phyloP scores from a whole-genome alignment of 2,797 vertebrate species.

The Echiichthys vipera region DNA sequence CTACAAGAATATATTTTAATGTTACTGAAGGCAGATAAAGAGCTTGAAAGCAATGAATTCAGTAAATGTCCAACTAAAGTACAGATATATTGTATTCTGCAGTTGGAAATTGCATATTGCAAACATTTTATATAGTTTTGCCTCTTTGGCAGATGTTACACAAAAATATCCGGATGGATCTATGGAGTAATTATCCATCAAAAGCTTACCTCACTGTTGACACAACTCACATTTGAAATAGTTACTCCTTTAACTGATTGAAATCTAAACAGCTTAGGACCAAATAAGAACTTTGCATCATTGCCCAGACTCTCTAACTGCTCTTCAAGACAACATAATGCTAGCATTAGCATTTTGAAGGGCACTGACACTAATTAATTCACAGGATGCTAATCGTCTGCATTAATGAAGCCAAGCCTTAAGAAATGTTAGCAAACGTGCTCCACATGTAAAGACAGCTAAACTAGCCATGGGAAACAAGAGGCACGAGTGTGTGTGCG shows the following conservation, averaged over 20 bases:
- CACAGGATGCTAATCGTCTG: slow-evolving; percentile 85
- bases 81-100: background rate
- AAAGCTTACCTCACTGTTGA: slow-evolving; percentile 12
- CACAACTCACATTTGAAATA: slow-evolving; percentile 38
- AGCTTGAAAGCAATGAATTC: background rate
- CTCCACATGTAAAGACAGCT: slow-evolving; percentile 81
- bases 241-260: slow-evolving; percentile 36
- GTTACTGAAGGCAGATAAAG: background rate
- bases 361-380: slow-evolving; percentile 87
- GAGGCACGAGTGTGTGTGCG: slow-evolving; percentile 37
- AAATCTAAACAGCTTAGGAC: slow-evolving; percentile 62
- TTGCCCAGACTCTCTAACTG: slow-evolving; percentile 65
- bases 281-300: slow-evolving; percentile 82
- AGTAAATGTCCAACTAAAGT: slow-evolving; percentile 2
- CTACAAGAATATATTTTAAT: background rate
- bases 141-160: background rate
- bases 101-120: background rate
- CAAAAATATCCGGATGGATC: slow-evolving; percentile 40
- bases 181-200: background rate
- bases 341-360: slow-evolving; percentile 87
- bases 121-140: background rate
- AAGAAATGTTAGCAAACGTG: slow-evolving; percentile 86
- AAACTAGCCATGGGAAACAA: slow-evolving; percentile 78
- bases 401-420: slow-evolving; percentile 86
- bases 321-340: slow-evolving; percentile 80